Evolutionary conservation across 1,140 invertebrate species (phyloP).

Genomic region (Halictus rubicundus): DNA sequence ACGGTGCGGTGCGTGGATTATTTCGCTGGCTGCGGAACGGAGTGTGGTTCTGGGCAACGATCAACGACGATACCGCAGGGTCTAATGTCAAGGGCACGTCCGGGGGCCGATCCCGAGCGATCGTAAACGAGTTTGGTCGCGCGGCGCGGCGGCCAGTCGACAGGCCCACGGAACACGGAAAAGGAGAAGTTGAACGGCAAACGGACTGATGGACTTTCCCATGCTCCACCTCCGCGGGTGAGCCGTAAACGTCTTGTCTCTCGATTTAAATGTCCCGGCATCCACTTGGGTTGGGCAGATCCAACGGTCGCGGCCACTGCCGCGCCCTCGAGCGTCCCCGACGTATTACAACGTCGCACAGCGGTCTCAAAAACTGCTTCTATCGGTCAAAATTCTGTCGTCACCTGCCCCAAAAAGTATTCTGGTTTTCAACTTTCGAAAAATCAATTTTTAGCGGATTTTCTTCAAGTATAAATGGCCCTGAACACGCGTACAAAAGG

Average conservation of each 20-base stretch:
- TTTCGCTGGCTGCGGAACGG: not conserved
- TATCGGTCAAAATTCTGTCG: no score
- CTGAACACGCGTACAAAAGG: no score
- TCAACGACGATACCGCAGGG: constrained; percentile 15
- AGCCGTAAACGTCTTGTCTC: constrained; percentile 61
- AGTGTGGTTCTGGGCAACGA: not conserved
- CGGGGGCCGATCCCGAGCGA: not conserved
- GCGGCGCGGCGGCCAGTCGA: not conserved
- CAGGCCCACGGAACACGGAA: not conserved
- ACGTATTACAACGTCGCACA: not conserved
- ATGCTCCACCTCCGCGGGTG: constrained; percentile 54
- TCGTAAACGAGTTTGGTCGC: constrained; percentile 23
- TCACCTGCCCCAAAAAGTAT: no score
- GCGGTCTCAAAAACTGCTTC: no score
- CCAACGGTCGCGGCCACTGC: constrained; percentile 40
- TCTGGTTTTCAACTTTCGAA: no score
- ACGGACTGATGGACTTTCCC: constrained; percentile 50
- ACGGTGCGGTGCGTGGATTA: not conserved
- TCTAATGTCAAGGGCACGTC: constrained; percentile 23
- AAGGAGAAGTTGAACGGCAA: constrained; percentile 32
- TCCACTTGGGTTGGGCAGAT: constrained; percentile 56
- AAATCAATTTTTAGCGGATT: no score
- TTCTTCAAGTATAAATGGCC: no score
- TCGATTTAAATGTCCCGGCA: constrained; percentile 58
- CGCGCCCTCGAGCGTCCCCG: constrained; percentile 36